Evolutionary conservation across 2,888 invertebrate genomes (phyloP).

Genomic region (Chrysodeixis includens): DNA sequence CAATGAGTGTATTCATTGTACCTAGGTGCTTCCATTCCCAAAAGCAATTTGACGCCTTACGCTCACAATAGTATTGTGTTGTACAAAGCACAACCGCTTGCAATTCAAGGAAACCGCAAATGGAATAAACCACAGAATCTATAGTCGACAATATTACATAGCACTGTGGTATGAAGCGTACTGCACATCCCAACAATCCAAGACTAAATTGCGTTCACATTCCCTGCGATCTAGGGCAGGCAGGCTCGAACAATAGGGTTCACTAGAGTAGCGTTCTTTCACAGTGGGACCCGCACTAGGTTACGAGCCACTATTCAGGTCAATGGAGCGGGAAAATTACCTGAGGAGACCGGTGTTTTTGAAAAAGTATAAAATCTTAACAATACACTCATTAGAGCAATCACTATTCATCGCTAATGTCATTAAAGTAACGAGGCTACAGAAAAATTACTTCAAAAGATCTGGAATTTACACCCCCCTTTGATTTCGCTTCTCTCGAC

Average conservation of each 20-base stretch:
- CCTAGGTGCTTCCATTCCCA: slow-evolving; percentile 17
- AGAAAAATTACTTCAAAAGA: no score
- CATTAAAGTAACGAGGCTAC: no score
- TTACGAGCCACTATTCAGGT: slow-evolving; percentile 80
- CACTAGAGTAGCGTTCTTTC: slow-evolving; percentile 79
- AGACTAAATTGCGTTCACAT: slow-evolving; percentile 85
- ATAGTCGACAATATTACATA: slow-evolving; percentile 60
- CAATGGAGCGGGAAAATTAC: slow-evolving; percentile 80
- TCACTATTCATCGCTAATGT: slow-evolving; percentile 16
- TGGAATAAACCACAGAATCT: slow-evolving; percentile 56
- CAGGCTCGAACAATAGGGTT: slow-evolving; percentile 77
- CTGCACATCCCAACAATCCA: slow-evolving; percentile 80
- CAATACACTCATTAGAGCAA: slow-evolving; percentile 17
- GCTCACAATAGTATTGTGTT: slow-evolving; percentile 40
- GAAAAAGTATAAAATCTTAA: slow-evolving; percentile 27
- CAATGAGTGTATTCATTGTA: background rate
- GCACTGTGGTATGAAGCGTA: slow-evolving; percentile 54
- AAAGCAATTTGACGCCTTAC: slow-evolving; percentile 40
- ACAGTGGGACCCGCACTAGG: slow-evolving; percentile 74
- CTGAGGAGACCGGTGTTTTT: slow-evolving; percentile 60
- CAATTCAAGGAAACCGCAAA: slow-evolving; percentile 52
- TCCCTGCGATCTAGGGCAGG: slow-evolving; percentile 82
- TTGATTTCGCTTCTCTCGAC: background rate
- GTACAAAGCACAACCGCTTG: slow-evolving; percentile 36
- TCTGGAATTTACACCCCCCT: no score